These are phyloP conservation scores for Ataeniobius toweri DNA, from an alignment of 2,797 vertebrate species.

Conservation along the genomic window DNA sequence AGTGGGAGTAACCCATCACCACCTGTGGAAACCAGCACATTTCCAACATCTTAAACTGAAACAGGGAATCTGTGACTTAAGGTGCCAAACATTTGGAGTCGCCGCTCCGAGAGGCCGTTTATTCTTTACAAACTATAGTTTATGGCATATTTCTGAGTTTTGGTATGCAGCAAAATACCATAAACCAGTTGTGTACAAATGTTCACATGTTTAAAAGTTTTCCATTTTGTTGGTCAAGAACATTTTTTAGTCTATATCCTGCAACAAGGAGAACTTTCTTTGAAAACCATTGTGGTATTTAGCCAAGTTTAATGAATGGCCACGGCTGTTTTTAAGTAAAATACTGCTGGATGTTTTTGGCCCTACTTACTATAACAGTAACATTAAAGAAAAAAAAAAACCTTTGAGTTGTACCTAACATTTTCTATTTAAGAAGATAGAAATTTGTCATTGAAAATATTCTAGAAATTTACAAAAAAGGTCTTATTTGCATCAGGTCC, in stretches of 20 bases:
- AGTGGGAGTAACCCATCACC: constrained; percentile 92
- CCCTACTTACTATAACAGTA: neutral
- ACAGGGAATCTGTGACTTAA: neutral
- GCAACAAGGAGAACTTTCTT: neutral
- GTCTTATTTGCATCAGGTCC: no score
- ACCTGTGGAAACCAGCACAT: constrained; percentile 78
- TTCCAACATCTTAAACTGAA: neutral
- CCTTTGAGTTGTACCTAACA: no score
- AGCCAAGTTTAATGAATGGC: neutral
- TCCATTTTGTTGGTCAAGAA: no score
- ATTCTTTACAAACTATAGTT: neutral
- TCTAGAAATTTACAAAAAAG: no score
- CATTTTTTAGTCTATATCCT: no score
- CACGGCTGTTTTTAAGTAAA: neutral
- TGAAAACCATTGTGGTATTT: neutral
- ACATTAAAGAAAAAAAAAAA: neutral
- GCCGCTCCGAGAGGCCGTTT: neutral
- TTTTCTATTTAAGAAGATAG: no score
- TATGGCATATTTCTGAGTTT: no score
- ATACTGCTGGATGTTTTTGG: neutral
- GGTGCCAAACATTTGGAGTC: neutral
- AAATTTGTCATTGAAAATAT: no score
- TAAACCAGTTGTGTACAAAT: neutral
- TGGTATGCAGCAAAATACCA: no score
- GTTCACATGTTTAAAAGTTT: no score